These are phyloP conservation scores for Cyrtodaria siliqua DNA, from an alignment of 2,888 invertebrate genomes.

Conservation along the genomic window DNA sequence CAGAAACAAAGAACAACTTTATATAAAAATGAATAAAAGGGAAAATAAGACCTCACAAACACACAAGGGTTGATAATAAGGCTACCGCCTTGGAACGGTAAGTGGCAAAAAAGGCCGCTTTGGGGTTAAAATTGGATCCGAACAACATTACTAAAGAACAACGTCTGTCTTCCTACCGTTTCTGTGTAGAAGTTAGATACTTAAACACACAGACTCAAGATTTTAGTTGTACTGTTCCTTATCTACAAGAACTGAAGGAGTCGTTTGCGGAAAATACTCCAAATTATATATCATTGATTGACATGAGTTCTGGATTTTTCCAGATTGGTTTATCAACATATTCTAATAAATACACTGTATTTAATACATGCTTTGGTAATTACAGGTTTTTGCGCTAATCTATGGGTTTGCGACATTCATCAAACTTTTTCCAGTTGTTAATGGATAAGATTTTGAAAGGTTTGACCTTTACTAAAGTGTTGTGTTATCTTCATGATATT, in stretches of 20 bases:
- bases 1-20: too few relatives aligned
- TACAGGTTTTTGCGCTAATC: slow-evolving; percentile 53
- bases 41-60: too few relatives aligned
- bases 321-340: slow-evolving; percentile 37
- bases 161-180: slow-evolving; percentile 35
- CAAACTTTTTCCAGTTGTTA: slow-evolving; percentile 57
- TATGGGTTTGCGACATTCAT: slow-evolving; percentile 50
- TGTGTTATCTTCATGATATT: slow-evolving; percentile 56
- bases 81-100: too few relatives aligned
- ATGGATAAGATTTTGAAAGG: slow-evolving; percentile 55
- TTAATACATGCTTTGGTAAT: slow-evolving; percentile 55
- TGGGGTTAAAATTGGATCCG: slow-evolving; percentile 22
- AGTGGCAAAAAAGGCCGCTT: too few relatives aligned
- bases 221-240: slow-evolving; percentile 41
- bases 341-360: slow-evolving; percentile 45
- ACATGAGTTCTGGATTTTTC: slow-evolving; percentile 59
- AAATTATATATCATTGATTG: slow-evolving; percentile 50
- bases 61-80: too few relatives aligned
- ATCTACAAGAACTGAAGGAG: slow-evolving; percentile 47
- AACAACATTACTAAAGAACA: slow-evolving; percentile 25
- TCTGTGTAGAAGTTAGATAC: slow-evolving; percentile 48
- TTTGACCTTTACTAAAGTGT: slow-evolving; percentile 38
- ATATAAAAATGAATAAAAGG: too few relatives aligned
- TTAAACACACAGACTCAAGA: slow-evolving; percentile 50
- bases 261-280: slow-evolving; percentile 56